Evolutionary conservation across 2,113 vertebrate species (phyloP).

Genomic region (Centrocercus urophasianus): DNA sequence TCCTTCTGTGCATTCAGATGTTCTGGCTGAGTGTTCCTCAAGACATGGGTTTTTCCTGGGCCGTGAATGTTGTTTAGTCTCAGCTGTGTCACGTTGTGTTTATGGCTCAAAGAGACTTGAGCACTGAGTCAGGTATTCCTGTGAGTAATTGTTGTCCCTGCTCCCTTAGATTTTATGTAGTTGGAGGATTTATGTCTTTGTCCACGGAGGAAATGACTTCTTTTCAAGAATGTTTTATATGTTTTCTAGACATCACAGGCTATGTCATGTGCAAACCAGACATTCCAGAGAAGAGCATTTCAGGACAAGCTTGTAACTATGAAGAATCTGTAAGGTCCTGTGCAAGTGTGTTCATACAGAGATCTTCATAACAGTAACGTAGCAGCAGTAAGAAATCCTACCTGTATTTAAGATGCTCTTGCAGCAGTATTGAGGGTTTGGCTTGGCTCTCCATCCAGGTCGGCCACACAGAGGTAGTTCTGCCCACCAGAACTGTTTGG

Average conservation of each 20-base stretch:
- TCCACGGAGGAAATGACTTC: background rate
- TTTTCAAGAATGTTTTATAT: background rate
- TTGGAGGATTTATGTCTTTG: background rate
- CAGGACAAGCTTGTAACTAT: background rate
- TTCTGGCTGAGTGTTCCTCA: background rate
- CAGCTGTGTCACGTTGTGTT: background rate
- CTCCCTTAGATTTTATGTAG: background rate
- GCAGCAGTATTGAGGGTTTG: background rate
- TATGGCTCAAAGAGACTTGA: background rate
- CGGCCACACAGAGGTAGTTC: fast-evolving
- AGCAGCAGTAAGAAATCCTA: background rate
- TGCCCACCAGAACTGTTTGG: background rate
- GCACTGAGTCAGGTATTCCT: background rate
- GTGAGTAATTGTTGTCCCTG: background rate
- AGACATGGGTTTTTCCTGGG: background rate
- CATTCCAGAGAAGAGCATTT: background rate
- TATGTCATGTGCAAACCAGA: background rate
- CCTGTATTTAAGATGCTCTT: background rate
- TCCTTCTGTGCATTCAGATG: background rate
- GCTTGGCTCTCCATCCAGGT: background rate
- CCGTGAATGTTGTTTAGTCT: background rate
- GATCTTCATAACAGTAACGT: fast-evolving
- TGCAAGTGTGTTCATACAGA: background rate
- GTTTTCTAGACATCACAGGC: background rate
- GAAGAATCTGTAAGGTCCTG: background rate